Evolutionary conservation across 2,113 vertebrate species (phyloP).

Genomic region (Eublepharis macularius): DNA sequence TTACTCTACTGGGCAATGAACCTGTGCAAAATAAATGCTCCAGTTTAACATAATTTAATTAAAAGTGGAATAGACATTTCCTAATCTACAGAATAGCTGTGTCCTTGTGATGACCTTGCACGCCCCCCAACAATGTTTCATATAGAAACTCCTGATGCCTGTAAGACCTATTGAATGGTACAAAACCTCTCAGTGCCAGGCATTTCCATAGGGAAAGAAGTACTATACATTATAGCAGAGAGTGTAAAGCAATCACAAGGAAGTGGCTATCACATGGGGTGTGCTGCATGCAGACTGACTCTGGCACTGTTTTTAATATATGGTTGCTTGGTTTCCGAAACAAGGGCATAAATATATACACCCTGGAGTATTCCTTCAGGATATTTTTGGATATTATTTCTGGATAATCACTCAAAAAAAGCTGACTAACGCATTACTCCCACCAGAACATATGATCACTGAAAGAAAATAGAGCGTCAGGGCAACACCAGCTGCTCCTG

Average conservation of each 20-base stretch:
- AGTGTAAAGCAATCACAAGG: background rate
- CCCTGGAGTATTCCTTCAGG: slow-evolving; percentile 31
- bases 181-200: background rate
- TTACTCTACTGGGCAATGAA: background rate
- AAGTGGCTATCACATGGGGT: background rate
- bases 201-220: background rate
- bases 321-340: slow-evolving; percentile 26
- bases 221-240: background rate
- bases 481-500: slow-evolving; percentile 58
- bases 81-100: background rate
- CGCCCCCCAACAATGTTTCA: background rate
- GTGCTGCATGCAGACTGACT: background rate
- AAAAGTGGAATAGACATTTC: background rate
- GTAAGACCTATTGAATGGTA: no score
- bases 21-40: no score
- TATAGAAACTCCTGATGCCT: background rate
- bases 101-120: background rate
- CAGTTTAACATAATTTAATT: background rate
- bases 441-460: slow-evolving; percentile 56
- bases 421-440: slow-evolving; percentile 56
- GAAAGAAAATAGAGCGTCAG: slow-evolving; percentile 63
- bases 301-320: background rate
- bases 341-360: slow-evolving; percentile 25
- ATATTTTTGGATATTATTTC: no score
- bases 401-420: slow-evolving; percentile 57